Percentiles rank a stretch among this genome's conserved stretches.
Conservation (phyloP, 2,888 invertebrate species). For the Stictocephala bisonia region DNA sequence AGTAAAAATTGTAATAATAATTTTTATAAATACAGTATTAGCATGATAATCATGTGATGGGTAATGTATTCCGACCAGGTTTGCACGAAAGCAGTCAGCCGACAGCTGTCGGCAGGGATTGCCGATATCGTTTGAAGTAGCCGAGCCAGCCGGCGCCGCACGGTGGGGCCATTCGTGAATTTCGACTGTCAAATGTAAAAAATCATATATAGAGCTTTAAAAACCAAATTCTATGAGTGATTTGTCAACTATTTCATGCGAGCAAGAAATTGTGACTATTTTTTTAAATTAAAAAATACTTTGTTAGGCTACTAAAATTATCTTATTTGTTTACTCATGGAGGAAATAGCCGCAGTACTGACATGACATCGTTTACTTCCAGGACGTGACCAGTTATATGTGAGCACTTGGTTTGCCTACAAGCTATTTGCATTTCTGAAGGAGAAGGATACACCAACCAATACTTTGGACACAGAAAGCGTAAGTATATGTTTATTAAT, state of each 20-base stretch:
- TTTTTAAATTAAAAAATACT: background rate
- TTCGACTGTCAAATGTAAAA: background rate
- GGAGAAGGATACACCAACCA: constrained; percentile 28
- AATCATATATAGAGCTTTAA: background rate
- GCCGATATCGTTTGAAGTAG: too few species aligned
- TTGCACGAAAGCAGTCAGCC: too few species aligned
- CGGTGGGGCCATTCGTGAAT: too few species aligned
- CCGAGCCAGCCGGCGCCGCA: too few species aligned
- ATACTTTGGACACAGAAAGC: constrained; percentile 25
- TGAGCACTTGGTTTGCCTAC: constrained; percentile 42
- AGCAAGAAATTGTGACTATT: background rate
- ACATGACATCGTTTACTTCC: constrained; percentile 17
- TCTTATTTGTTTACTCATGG: constrained; percentile 5
- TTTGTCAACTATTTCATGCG: too few species aligned
- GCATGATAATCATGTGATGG: too few species aligned
- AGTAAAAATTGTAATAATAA: too few species aligned
- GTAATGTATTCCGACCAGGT: too few species aligned
- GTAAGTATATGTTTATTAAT: constrained; percentile 8
- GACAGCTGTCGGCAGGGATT: too few species aligned
- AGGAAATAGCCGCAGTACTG: constrained; percentile 13
- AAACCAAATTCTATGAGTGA: background rate
- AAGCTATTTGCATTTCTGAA: constrained; percentile 31
- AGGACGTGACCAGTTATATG: constrained; percentile 33
- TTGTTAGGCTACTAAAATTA: background rate
- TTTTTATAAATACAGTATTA: too few species aligned